Evolutionary conservation across 2,113 vertebrate genomes (phyloP), one percentile per base, ranked within the genome.

Genomic region (Fukomys damarensis): DNA sequence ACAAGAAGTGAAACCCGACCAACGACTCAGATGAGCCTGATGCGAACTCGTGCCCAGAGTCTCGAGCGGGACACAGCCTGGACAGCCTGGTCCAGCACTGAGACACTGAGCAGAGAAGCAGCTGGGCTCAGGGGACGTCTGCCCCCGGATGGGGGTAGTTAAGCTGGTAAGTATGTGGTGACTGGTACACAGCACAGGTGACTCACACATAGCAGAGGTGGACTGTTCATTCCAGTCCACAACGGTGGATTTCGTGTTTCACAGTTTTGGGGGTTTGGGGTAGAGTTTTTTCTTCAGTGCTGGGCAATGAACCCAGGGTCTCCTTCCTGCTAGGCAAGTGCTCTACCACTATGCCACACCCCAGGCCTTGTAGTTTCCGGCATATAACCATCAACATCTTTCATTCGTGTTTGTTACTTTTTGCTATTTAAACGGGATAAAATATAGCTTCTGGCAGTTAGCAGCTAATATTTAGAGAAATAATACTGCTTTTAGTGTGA

Each of bases 201-300:
- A 28, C 30, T 38, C 19, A 19, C 0, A 7, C 35, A 26, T 49
- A 49, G 46, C 46, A 49, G 46, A 49, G 46, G 46, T 10, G 41
- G 22, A n/a, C 79, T 10, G 28, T 8, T 56, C 32, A 52, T 14
- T 56, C 46, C 12, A 30, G 54, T 19, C 32, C 5, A 56, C 46
- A 24, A 2, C 2, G 19, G 4, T 0, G 1, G 28, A 41, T 12
- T n/a, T 66, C 16, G 52, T 19, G n/a, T 38, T 49, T 30, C 59
- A 32, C 0, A 41, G 38, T 49, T 49, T 77, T 24, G n/a, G 28
- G 28, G 28, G 6, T 5, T 3, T 49, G 70, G 43, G 28, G 74
- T 14, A 12, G 2, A 16, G 43, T 30, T 12, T 49, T 43, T 30
- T 46, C 43, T 77, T 49, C 74, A 76, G 46, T 77, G 43, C 38